Evolutionary conservation across 2,113 vertebrate genomes (phyloP).

Genomic region (Chauna torquata): DNA sequence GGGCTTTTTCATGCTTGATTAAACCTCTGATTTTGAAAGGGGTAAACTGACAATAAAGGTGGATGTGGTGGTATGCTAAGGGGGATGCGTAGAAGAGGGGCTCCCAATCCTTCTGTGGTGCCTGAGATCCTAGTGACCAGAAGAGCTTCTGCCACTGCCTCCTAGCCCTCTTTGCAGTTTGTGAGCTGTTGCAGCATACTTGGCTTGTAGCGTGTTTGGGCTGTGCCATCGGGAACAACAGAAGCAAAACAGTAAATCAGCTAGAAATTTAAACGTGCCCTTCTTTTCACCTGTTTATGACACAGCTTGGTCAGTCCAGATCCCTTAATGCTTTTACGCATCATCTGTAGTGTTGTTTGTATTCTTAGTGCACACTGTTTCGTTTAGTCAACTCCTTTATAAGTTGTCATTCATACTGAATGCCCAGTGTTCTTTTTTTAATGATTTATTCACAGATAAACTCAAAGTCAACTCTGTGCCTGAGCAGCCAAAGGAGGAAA

Average conservation of each 20-base stretch:
- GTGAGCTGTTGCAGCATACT: background rate
- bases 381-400: background rate
- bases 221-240: background rate
- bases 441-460: constrained; percentile 69
- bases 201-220: background rate
- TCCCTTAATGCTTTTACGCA: background rate
- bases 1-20: background rate
- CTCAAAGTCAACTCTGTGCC: constrained; percentile 69
- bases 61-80: background rate
- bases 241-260: background rate
- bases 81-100: background rate
- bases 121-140: background rate
- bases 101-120: background rate
- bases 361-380: background rate
- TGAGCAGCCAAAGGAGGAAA: constrained; percentile 75
- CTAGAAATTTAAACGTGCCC: background rate
- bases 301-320: background rate
- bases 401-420: background rate
- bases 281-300: background rate
- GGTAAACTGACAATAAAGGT: background rate
- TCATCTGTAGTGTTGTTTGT: background rate
- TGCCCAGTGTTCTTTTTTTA: background rate
- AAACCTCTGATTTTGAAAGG: background rate
- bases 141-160: background rate
- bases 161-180: background rate